Evolutionary conservation across 2,888 invertebrate species (phyloP).

Genomic region (Vandiemenella viatica): DNA sequence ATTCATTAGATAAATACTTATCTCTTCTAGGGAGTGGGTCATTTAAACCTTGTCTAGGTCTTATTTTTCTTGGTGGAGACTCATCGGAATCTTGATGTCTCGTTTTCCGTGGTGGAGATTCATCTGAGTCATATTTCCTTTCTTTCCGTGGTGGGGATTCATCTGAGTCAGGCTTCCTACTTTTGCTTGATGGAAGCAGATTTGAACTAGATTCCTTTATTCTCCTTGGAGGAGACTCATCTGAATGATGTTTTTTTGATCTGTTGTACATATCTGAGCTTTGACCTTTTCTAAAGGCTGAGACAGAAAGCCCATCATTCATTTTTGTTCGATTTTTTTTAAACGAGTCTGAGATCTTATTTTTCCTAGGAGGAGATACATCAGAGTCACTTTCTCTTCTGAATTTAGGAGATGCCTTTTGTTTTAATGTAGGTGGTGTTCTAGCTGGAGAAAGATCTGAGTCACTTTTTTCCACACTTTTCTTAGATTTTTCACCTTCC

Average conservation of each 20-base stretch:
- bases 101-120: background rate
- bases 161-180: constrained; percentile 7
- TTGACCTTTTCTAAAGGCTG: background rate
- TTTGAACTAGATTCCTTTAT: background rate
- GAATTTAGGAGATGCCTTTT: constrained; percentile 13
- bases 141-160: constrained; percentile 1
- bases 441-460: constrained; percentile 23
- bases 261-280: too few relatives aligned
- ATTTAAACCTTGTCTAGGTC: constrained; percentile 7
- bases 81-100: constrained; percentile 10
- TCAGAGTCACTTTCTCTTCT: constrained; percentile 19
- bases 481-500: too few relatives aligned
- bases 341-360: background rate
- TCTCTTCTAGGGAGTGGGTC: background rate
- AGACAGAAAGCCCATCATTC: background rate
- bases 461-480: too few relatives aligned
- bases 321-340: background rate
- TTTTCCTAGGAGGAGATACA: constrained; percentile 19
- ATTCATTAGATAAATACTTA: too few relatives aligned
- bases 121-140: constrained; percentile 1
- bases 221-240: constrained; percentile 22
- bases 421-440: constrained; percentile 18
- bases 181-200: background rate
- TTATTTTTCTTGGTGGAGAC: constrained; percentile 13
- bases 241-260: constrained; percentile 23